These are phyloP conservation scores for Laticauda colubrina DNA, from an alignment of 2,113 vertebrate genomes.

Conservation along the genomic window DNA sequence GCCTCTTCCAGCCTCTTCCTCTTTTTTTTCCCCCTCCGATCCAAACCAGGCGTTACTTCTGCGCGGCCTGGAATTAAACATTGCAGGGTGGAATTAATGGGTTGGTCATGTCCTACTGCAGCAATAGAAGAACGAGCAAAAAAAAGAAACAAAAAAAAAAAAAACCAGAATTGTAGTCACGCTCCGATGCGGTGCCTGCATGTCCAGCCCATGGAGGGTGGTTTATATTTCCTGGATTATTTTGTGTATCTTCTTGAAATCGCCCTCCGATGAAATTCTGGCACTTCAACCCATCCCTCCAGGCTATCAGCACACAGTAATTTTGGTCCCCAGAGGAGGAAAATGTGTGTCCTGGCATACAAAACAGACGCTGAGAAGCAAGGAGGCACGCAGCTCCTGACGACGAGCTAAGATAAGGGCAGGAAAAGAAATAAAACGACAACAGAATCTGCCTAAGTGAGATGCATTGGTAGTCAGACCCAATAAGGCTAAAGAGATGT, in stretches of 20 bases:
- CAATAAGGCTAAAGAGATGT: conserved; percentile 52
- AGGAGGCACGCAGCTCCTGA: conserved; percentile 32
- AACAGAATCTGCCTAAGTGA: conserved; percentile 38
- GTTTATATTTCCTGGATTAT: conserved; percentile 50
- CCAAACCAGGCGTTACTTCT: rapidly evolving
- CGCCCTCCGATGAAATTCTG: conserved; percentile 45
- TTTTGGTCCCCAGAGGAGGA: conserved; percentile 16
- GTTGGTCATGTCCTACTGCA: rapidly evolving
- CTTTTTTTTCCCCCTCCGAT: background rate
- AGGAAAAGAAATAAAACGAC: background rate
- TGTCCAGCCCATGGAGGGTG: background rate
- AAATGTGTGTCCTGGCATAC: conserved; percentile 35
- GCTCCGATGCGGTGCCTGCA: conserved; percentile 28
- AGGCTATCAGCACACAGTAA: conserved; percentile 50
- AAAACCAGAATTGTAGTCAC: conserved; percentile 26
- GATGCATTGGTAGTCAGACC: conserved; percentile 48
- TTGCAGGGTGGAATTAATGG: rapidly evolving
- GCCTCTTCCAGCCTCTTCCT: background rate
- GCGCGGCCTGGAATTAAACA: background rate
- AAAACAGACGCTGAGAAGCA: background rate
- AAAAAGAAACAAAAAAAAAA: rapidly evolving
- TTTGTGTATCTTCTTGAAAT: conserved; percentile 46
- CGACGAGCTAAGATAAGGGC: conserved; percentile 29
- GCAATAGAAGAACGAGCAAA: background rate
- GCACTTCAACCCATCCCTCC: conserved; percentile 43